Percentiles rank a stretch among this genome's conserved stretches.
Evolutionary conservation across 2,888 invertebrate species (phyloP).

Genomic region (Tipula lateralis): DNA sequence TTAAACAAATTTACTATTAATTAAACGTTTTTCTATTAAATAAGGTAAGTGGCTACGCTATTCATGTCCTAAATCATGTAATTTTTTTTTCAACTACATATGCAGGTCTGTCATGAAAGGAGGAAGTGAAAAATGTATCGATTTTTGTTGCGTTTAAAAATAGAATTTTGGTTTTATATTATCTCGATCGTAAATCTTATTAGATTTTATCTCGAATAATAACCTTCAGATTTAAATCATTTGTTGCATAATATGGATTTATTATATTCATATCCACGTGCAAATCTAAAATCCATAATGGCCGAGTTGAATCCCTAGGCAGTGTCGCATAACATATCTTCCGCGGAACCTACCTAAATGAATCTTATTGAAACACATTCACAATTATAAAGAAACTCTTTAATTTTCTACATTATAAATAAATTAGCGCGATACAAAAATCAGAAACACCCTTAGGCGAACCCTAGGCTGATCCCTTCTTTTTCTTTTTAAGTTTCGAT

Average conservation of each 20-base stretch:
- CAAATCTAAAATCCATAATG: neutral
- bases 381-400: conserved; percentile 14
- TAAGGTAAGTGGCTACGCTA: neutral
- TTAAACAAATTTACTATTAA: neutral
- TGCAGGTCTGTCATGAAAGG: neutral
- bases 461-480: conserved; percentile 31
- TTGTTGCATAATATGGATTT: too few species aligned
- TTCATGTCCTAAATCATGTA: neutral
- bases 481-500: conserved; percentile 43
- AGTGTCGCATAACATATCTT: neutral
- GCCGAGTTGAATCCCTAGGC: neutral
- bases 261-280: too few species aligned
- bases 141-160: neutral
- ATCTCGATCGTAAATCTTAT: neutral
- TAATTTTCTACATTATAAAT: conserved; percentile 24
- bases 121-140: neutral
- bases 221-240: too few species aligned
- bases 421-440: conserved; percentile 6
- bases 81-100: too few species aligned
- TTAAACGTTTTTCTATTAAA: neutral
- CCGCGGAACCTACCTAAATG: too few species aligned
- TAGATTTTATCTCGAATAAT: too few species aligned
- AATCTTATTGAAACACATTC: neutral
- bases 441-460: neutral
- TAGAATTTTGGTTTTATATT: neutral